Percentiles rank a stretch among this genome's conserved stretches.
Evolutionary conservation across 2,113 vertebrate species (phyloP).

Genomic region (Procavia capensis): DNA sequence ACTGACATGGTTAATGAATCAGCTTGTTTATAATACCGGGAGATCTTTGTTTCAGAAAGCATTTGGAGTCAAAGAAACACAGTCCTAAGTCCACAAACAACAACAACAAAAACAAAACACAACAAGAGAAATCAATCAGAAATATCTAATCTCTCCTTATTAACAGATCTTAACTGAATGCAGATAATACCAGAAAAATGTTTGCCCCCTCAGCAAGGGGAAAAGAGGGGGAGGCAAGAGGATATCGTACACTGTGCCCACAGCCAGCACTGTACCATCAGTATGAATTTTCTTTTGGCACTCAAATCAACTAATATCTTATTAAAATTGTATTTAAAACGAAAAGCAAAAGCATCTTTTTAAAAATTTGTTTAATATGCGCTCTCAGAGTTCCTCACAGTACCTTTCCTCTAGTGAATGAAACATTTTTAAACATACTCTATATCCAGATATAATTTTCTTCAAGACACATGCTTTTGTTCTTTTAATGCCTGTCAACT

Average conservation of each 20-base stretch:
- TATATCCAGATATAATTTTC: conserved; percentile 10
- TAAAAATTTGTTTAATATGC: background rate
- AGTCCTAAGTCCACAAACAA: conserved; percentile 38
- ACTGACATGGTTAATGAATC: conserved; percentile 67
- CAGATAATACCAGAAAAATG: background rate
- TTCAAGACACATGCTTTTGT: background rate
- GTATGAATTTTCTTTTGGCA: background rate
- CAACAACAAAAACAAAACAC: too few species aligned
- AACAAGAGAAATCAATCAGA: conserved; percentile 32
- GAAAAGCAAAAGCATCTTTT: background rate
- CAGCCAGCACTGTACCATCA: background rate
- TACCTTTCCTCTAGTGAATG: background rate
- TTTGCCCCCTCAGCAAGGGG: background rate
- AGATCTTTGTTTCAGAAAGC: conserved; percentile 60
- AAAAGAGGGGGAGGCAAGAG: background rate
- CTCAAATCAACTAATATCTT: background rate
- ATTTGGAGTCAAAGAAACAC: conserved; percentile 13
- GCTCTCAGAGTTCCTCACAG: background rate
- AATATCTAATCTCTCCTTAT: conserved; percentile 15
- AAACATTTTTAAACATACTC: conserved; percentile 37
- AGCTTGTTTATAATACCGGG: conserved; percentile 53
- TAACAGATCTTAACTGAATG: background rate
- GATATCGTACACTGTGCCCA: background rate
- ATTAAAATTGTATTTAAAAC: conserved; percentile 44
- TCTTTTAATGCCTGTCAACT: background rate